Conservation (phyloP, 2,113 vertebrate genomes). For the Tonatia bakeri region DNA sequence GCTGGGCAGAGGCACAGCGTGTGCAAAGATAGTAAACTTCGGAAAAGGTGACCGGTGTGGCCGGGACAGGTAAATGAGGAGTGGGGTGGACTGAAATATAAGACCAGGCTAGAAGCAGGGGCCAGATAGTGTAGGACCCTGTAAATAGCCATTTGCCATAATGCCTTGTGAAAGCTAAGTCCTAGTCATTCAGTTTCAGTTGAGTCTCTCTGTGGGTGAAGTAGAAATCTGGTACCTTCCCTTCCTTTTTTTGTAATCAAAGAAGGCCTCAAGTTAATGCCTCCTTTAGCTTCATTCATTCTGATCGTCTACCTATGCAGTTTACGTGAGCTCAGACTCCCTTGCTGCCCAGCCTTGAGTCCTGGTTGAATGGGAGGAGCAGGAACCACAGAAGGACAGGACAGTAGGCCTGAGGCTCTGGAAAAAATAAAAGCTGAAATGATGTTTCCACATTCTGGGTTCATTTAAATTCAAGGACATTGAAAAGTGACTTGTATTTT, state of each 20-base stretch:
- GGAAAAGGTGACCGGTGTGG: background rate
- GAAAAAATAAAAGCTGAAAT: conserved; percentile 51
- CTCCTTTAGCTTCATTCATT: background rate
- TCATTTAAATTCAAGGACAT: conserved; percentile 57
- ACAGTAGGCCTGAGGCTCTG: conserved; percentile 12
- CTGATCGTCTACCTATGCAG: background rate
- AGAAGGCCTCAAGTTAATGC: background rate
- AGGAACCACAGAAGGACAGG: background rate
- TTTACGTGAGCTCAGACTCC: background rate
- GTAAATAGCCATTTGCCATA: background rate
- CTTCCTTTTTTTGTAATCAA: background rate
- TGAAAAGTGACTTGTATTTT: conserved; percentile 66
- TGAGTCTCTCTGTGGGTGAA: background rate
- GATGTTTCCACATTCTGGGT: conserved; percentile 63
- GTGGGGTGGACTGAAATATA: background rate
- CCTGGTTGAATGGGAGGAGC: background rate
- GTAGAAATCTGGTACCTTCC: background rate
- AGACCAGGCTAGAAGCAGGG: background rate
- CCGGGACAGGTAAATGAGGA: background rate
- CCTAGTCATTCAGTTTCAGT: background rate
- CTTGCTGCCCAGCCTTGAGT: background rate
- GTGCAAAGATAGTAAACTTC: background rate
- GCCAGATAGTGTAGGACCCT: background rate
- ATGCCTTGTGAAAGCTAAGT: background rate
- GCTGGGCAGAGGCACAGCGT: background rate